Base-by-base conservation (phyloP, 92 coral and sea anemone species). In the Phymanthus crucifer region DNA sequence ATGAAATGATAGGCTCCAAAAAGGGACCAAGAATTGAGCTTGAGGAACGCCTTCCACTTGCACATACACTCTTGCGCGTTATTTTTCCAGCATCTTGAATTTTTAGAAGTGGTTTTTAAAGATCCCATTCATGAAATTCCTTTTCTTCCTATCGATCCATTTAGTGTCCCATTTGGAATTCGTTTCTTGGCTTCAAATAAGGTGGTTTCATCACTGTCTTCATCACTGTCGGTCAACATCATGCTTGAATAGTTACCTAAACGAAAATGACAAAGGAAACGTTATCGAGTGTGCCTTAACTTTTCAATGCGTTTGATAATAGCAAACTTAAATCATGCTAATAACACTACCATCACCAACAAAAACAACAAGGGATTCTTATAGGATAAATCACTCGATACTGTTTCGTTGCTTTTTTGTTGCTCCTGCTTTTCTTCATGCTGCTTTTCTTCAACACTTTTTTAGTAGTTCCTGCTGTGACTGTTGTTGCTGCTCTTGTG, bases 151-250 rank as follows among this genome's bases (percentile, higher is more conserved):
- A 79, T 80, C 43, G 78, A 67, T 35, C 97, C 97, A 75, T 92
- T 92, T 12, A 84, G 72, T 3, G 86, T 85, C 52, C 98, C 90
- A 32, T 91, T 90, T 90, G 91, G 94, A 45, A 78, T 70, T n/a
- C 96, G 89, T 61, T 93, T 95, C 76, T 90, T 91, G 35, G 89
- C 97, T 87, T 95, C 99, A 79, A 93, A 95, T 11, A 95, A 82
- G 0, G 99, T 95, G 18, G 97, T 87, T 47, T 95, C 99, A 27
- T 91, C 99, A 34, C 95, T 93, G 72, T 95, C 98, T 33, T 90
- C 97, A 34, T 90, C 96, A 1, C 95, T 90, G 71, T 95, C 99
- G 72, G 89, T 95, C 21, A 92, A 72, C 91, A 93, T 88, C 85
- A 95, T 71, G 70, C 99, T 95, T 24, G 96, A 82, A 77, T 88